Evolutionary conservation across 2,888 invertebrate species (phyloP).

Genomic region (Salpingus planirostris): DNA sequence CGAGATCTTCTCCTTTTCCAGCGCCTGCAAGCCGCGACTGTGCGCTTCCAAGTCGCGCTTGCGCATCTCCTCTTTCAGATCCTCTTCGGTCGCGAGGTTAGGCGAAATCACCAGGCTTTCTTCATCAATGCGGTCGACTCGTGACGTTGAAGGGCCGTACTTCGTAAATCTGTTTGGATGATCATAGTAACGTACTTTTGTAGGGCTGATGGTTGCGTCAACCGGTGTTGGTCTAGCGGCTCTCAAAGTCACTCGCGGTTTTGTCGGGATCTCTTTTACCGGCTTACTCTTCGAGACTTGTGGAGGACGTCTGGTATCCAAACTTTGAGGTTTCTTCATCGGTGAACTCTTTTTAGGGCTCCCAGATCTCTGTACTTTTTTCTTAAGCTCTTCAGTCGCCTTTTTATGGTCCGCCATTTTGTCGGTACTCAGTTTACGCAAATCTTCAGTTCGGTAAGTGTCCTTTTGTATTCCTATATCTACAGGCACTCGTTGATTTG

Average conservation of each 20-base stretch:
- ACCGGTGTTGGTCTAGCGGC: constrained; percentile 1
- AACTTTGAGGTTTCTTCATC: not conserved
- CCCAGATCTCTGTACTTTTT: no score
- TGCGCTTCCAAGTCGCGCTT: constrained; percentile 33
- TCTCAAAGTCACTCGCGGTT: constrained; percentile 20
- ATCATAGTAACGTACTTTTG: constrained; percentile 46
- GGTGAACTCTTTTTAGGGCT: not conserved
- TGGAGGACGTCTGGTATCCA: no score
- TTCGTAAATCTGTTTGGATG: constrained; percentile 42
- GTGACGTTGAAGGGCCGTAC: constrained; percentile 29
- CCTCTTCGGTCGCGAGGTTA: constrained; percentile 24
- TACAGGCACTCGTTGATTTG: no score
- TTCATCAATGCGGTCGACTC: constrained; percentile 34
- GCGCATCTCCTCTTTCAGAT: constrained; percentile 25
- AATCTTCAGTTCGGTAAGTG: no score
- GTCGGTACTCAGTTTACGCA: no score
- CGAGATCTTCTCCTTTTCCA: constrained; percentile 44
- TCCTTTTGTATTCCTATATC: no score
- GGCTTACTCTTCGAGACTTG: no score
- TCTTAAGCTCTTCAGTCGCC: no score
- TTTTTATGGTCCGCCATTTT: not conserved
- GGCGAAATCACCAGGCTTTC: constrained; percentile 28
- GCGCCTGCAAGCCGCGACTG: constrained; percentile 42
- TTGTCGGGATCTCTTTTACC: constrained; percentile 17
- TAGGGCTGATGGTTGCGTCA: constrained; percentile 1